These are phyloP conservation scores for Sinodicranocentrus sp. DNA, from an alignment of 2,888 invertebrate species.

Conservation along the genomic window DNA sequence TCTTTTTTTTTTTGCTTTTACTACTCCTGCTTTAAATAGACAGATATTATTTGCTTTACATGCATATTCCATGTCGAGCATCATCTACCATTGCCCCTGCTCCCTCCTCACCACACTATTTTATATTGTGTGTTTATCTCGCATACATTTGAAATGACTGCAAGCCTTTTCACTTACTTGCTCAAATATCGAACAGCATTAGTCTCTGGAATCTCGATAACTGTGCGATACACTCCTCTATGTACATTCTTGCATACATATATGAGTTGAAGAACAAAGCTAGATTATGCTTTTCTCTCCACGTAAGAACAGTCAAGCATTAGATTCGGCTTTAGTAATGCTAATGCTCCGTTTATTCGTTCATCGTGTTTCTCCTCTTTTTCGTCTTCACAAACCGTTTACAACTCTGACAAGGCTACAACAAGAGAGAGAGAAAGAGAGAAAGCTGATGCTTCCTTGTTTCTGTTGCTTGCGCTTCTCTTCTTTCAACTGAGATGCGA, in stretches of 20 bases:
- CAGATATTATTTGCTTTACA: slow-evolving; percentile 25
- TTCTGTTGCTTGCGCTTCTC: slow-evolving; percentile 31
- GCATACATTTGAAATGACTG: not conserved
- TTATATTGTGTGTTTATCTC: not conserved
- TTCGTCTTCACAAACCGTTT: slow-evolving; percentile 29
- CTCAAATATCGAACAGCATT: not conserved
- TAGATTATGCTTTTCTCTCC: too few species aligned
- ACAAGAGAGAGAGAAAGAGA: not conserved
- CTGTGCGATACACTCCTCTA: too few species aligned
- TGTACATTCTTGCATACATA: too few species aligned
- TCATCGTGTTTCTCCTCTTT: slow-evolving; percentile 5
- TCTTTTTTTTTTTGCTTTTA: too few species aligned
- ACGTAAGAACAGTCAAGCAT: slow-evolving; percentile 7
- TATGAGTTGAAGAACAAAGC: too few species aligned
- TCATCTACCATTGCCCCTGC: slow-evolving; percentile 31
- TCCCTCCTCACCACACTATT: not conserved
- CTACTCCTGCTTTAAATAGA: too few species aligned
- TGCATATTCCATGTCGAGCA: not conserved
- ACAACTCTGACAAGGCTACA: slow-evolving; percentile 14
- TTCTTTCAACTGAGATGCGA: not conserved
- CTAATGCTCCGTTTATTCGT: slow-evolving; percentile 38
- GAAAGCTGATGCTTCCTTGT: slow-evolving; percentile 9
- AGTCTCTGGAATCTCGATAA: not conserved
- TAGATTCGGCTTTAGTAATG: slow-evolving; percentile 18
- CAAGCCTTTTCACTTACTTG: not conserved